Evolutionary conservation across 1,140 invertebrate genomes (phyloP).

Genomic region (Trachymyrmex septentrionalis): DNA sequence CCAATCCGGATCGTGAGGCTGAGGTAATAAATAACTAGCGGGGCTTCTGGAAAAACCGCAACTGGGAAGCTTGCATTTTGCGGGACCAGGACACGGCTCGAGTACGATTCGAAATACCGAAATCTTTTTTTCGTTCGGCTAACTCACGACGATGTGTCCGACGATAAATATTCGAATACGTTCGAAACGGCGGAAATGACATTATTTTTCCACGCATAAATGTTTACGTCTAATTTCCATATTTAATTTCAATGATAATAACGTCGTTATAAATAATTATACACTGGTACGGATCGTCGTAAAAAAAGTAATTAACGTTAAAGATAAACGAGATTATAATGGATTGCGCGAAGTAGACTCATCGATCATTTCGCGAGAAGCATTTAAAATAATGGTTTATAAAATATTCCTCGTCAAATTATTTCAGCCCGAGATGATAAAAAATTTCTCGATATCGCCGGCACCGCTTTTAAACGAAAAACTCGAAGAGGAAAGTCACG

Average conservation of each 20-base stretch:
- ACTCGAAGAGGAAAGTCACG: constrained; percentile 46
- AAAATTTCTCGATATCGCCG: constrained; percentile 9
- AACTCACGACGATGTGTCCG: not conserved
- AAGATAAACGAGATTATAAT: not conserved
- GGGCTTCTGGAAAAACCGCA: constrained; percentile 58
- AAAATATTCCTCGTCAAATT: constrained; percentile 7
- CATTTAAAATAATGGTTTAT: constrained; percentile 18
- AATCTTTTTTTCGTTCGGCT: not conserved
- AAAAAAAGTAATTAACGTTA: not conserved
- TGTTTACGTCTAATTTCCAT: not conserved
- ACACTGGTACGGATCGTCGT: not conserved
- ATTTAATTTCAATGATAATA: not conserved
- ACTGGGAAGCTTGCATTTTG: constrained; percentile 20
- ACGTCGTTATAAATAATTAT: not conserved
- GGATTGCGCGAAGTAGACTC: not conserved
- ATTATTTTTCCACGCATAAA: not conserved
- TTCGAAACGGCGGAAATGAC: not conserved
- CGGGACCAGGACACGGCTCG: constrained; percentile 13
- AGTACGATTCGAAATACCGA: constrained; percentile 24
- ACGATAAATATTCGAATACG: not conserved
- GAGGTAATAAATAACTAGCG: constrained; percentile 59
- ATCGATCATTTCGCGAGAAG: not conserved
- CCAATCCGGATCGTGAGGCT: constrained; percentile 50
- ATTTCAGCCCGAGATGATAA: not conserved
- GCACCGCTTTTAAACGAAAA: constrained; percentile 16